Percentiles rank a stretch among this genome's conserved stretches.
phyloP scores from a whole-genome alignment of 2,113 vertebrate species.

The Balaeniceps rex region DNA sequence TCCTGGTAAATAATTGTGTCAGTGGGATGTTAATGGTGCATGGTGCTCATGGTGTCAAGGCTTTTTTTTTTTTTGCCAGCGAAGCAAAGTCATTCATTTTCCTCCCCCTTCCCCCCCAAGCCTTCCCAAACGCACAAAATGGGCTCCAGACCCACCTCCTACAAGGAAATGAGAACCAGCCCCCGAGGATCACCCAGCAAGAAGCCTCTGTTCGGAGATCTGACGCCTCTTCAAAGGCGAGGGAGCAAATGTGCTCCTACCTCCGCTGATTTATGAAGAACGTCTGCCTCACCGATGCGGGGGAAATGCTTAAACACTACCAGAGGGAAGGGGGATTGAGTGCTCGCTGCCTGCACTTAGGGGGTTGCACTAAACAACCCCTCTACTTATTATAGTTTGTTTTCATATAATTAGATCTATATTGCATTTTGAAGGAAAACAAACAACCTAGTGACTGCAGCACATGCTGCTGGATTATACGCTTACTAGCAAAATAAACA shows the following conservation, averaged over 20 bases:
- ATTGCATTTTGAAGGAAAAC: slow-evolving; percentile 1
- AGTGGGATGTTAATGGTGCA: slow-evolving; percentile 23
- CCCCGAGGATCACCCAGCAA: slow-evolving; percentile 16
- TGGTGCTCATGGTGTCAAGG: background rate
- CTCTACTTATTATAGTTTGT: background rate
- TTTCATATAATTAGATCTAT: background rate
- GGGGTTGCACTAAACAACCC: background rate
- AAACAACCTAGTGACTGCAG: background rate
- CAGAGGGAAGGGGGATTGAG: background rate
- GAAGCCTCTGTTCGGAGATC: background rate
- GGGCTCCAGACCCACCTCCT: slow-evolving; percentile 66
- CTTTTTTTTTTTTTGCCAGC: background rate
- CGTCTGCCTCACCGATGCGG: background rate
- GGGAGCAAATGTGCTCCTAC: slow-evolving; percentile 19
- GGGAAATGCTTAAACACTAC: background rate
- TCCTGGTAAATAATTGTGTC: slow-evolving; percentile 8
- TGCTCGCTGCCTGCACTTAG: background rate
- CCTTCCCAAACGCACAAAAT: slow-evolving; percentile 10
- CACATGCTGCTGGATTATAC: background rate
- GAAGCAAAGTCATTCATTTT: slow-evolving; percentile 25
- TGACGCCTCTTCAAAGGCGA: slow-evolving; percentile 29
- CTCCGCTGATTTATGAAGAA: background rate
- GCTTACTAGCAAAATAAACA: background rate
- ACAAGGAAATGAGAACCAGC: slow-evolving; percentile 46
- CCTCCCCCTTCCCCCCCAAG: background rate